phyloP scores from a whole-genome alignment of 2,797 vertebrate genomes.

The Xyrichtys novacula region DNA sequence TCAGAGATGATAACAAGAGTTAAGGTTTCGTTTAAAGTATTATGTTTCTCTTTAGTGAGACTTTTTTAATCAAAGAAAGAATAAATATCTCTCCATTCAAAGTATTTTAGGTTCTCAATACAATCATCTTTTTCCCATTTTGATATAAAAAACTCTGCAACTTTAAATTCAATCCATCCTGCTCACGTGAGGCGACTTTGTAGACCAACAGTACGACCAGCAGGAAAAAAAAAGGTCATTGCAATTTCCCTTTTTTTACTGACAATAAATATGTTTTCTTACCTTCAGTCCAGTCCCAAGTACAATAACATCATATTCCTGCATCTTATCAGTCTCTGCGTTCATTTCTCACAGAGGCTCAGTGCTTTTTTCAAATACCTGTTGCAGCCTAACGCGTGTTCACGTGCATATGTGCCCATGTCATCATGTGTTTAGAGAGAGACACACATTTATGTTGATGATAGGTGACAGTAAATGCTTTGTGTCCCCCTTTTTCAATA shows the following conservation, averaged over 20 bases:
- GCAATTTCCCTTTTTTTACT: background rate
- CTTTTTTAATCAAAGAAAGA: background rate
- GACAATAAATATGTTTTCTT: constrained; percentile 36
- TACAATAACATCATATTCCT: constrained; percentile 86
- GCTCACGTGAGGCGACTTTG: background rate
- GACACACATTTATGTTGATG: constrained; percentile 41
- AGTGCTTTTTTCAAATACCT: too few relatives aligned
- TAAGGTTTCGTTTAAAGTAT: background rate
- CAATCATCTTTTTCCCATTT: background rate
- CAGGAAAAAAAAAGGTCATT: background rate
- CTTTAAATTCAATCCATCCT: background rate
- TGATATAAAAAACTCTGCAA: background rate
- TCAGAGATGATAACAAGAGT: background rate
- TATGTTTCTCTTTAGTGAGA: background rate
- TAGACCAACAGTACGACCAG: background rate
- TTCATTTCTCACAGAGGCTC: background rate
- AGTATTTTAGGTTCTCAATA: background rate
- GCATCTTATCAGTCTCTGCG: constrained; percentile 60
- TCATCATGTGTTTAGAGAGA: constrained; percentile 18
- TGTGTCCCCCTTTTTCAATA: constrained; percentile 67
- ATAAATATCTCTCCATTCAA: background rate
- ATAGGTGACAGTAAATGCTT: constrained; percentile 65
- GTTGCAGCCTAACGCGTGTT: too few relatives aligned
- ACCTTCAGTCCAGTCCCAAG: constrained; percentile 87
- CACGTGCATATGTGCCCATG: constrained; percentile 4